These are phyloP conservation scores for Podotricha telesiphe DNA, from an alignment of 2,888 invertebrate genomes.

Conservation along the genomic window DNA sequence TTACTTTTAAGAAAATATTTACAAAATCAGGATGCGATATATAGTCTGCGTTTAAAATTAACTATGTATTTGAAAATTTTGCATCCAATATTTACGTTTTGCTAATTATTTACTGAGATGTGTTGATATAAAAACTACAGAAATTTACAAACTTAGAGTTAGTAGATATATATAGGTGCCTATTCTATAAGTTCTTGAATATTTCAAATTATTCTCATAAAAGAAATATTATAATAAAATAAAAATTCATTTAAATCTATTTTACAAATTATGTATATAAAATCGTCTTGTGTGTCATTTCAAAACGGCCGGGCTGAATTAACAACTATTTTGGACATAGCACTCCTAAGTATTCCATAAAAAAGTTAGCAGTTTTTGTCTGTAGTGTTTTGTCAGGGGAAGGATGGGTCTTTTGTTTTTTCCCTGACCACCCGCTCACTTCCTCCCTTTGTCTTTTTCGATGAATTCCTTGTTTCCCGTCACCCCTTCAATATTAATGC, in stretches of 20 bases:
- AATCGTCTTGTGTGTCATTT: constrained; percentile 1
- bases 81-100: constrained; percentile 5
- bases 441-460: constrained; percentile 78
- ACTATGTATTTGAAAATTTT: constrained; percentile 8
- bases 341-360: constrained; percentile 58
- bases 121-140: constrained; percentile 8
- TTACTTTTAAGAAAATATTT: constrained; percentile 17
- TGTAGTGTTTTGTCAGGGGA: constrained; percentile 62
- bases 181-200: no score
- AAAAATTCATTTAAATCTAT: not conserved
- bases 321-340: constrained; percentile 15
- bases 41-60: constrained; percentile 9
- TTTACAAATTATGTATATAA: not conserved
- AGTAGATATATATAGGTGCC: no score
- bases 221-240: no score
- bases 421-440: constrained; percentile 70
- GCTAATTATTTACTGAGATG: constrained; percentile 10
- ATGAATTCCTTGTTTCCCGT: constrained; percentile 72
- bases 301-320: not conserved
- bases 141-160: not conserved
- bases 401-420: constrained; percentile 68
- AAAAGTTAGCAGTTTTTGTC: constrained; percentile 51
- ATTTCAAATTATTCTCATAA: no score
- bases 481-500: constrained; percentile 64
- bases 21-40: constrained; percentile 3